These are phyloP conservation scores for Muscina levida DNA, from an alignment of 2,888 invertebrate species.

Conservation along the genomic window DNA sequence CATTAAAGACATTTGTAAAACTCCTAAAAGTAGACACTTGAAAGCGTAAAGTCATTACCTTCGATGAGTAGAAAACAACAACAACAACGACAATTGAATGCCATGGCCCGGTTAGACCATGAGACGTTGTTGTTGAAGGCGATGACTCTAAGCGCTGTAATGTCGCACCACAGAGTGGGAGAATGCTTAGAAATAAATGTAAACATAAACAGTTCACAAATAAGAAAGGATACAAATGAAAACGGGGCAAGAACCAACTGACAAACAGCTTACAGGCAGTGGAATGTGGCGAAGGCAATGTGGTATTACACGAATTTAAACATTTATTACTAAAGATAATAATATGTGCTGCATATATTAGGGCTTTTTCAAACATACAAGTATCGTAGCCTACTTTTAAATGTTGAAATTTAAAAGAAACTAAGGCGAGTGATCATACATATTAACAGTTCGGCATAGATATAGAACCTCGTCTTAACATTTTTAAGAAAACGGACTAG, in stretches of 20 bases:
- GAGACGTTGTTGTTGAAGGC: background rate
- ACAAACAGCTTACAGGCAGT: too few species aligned
- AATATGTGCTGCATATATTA: too few species aligned
- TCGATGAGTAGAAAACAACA: conserved; percentile 14
- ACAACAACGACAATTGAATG: conserved; percentile 45
- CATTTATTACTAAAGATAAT: too few species aligned
- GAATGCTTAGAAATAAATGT: background rate
- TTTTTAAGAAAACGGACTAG: too few species aligned
- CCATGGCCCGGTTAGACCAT: background rate
- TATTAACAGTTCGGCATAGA: too few species aligned
- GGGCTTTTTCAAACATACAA: too few species aligned
- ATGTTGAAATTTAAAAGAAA: too few species aligned
- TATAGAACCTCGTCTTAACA: too few species aligned
- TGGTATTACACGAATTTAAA: too few species aligned
- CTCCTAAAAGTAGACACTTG: conserved; percentile 62
- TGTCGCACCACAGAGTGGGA: background rate
- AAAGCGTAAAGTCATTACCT: conserved; percentile 56
- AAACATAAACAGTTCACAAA: conserved; percentile 7
- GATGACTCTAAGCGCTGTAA: background rate
- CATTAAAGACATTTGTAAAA: conserved; percentile 50
- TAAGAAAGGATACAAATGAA: background rate
- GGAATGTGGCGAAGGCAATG: too few species aligned
- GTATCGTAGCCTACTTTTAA: too few species aligned
- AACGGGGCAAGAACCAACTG: background rate
- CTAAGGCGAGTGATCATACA: too few species aligned